phyloP scores from a whole-genome alignment of 2,113 vertebrate species.

The Oryzias javanicus region DNA sequence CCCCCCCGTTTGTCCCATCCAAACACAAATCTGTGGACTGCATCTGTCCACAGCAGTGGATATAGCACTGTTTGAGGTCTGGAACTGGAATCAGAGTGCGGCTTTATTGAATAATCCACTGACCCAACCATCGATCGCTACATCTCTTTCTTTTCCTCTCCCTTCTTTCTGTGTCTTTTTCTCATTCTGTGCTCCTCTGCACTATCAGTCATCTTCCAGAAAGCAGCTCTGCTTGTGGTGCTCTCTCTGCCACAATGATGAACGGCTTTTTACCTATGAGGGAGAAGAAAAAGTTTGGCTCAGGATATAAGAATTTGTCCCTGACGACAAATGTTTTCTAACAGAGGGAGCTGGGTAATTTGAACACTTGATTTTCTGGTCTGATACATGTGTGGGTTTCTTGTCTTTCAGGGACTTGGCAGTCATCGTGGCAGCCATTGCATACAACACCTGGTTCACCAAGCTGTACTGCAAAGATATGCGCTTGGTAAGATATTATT shows the following conservation, averaged over 20 bases:
- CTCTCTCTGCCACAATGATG: constrained; percentile 59
- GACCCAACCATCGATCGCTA: constrained; percentile 61
- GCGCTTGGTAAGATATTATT: constrained; percentile 80
- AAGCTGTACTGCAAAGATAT: constrained; percentile 90
- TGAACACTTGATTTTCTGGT: constrained; percentile 34
- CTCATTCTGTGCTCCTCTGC: constrained; percentile 23
- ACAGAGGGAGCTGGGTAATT: constrained; percentile 60
- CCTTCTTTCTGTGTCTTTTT: neutral
- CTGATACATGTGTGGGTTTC: constrained; percentile 27
- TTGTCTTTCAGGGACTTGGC: constrained; percentile 83
- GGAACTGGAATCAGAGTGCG: constrained; percentile 62
- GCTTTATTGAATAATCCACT: constrained; percentile 72
- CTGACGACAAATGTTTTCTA: constrained; percentile 45
- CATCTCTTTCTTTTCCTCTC: constrained; percentile 19
- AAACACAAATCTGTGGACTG: constrained; percentile 9
- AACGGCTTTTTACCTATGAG: constrained; percentile 48
- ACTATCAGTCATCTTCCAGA: constrained; percentile 67
- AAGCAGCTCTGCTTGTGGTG: constrained; percentile 40
- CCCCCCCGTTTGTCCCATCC: constrained; percentile 9
- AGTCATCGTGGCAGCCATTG: constrained; percentile 89
- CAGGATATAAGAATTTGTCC: constrained; percentile 52
- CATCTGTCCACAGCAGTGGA: constrained; percentile 32
- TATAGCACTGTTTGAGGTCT: constrained; percentile 57
- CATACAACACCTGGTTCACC: constrained; percentile 93
- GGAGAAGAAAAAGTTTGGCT: constrained; percentile 45